Evolutionary conservation across 2,888 invertebrate species (phyloP).

Genomic region (Girardia tigrina): DNA sequence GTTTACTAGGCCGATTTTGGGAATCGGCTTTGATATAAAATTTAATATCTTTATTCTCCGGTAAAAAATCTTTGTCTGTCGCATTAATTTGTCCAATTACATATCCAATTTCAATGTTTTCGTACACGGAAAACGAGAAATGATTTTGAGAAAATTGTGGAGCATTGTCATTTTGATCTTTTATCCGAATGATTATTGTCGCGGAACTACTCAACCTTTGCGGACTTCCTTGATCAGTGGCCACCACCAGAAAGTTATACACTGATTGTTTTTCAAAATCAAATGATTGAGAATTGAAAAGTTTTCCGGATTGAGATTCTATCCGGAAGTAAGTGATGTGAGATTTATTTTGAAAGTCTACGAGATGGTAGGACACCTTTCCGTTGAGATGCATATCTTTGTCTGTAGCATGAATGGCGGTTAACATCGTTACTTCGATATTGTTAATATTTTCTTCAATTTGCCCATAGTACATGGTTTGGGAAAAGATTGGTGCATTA

Average conservation of each 20-base stretch:
- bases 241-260: not conserved
- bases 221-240: not conserved
- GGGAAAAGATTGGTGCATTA: slow-evolving; percentile 26
- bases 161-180: not conserved
- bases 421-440: not conserved
- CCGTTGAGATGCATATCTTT: not conserved
- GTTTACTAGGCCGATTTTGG: not conserved
- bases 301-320: not conserved
- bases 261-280: not conserved
- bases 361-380: not conserved
- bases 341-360: not conserved
- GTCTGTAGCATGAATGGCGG: not conserved
- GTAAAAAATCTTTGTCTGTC: not conserved
- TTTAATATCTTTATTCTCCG: not conserved
- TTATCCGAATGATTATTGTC: not conserved
- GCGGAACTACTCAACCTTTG: not conserved
- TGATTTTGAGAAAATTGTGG: not conserved
- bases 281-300: not conserved
- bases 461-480: not conserved
- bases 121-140: not conserved
- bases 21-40: not conserved
- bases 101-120: not conserved
- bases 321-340: not conserved
- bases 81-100: not conserved
- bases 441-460: not conserved